Evolutionary conservation across 1,140 invertebrate genomes (phyloP).

Genomic region (Vollenhovia emeryi): DNA sequence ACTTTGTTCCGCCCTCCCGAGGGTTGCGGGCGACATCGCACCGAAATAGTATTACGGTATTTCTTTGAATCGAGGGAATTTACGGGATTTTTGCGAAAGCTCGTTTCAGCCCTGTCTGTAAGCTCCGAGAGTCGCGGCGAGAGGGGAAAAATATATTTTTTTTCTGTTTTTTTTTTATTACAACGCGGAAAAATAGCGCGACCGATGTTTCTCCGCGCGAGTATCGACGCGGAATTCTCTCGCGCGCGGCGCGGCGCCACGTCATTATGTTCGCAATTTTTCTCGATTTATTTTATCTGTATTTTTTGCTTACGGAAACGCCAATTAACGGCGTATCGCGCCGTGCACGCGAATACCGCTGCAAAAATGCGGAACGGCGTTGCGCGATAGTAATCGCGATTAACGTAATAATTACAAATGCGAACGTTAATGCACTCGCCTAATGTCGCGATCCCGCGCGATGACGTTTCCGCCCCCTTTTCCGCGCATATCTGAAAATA

Average conservation of each 20-base stretch:
- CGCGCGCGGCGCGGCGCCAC: neutral
- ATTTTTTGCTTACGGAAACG: conserved; percentile 10
- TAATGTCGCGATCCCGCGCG: conserved; percentile 2
- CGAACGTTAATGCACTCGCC: conserved; percentile 13
- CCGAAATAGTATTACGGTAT: conserved; percentile 33
- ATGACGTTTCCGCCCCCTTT: neutral
- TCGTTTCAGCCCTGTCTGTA: neutral
- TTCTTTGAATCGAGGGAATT: conserved; percentile 50
- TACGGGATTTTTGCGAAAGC: conserved; percentile 37
- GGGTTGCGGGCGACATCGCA: neutral
- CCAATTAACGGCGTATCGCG: conserved; percentile 12
- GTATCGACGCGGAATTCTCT: conserved; percentile 6
- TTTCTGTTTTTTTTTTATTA: conserved; percentile 23
- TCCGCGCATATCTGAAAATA: conserved; percentile 17
- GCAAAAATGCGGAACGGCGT: neutral
- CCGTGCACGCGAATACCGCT: neutral
- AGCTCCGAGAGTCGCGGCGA: neutral
- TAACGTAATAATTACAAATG: conserved; percentile 51
- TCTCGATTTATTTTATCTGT: conserved; percentile 37
- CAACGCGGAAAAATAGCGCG: conserved; percentile 6
- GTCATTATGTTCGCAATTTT: conserved; percentile 29
- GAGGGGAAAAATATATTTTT: neutral
- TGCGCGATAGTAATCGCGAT: neutral
- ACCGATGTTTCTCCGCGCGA: neutral
- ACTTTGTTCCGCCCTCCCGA: conserved; percentile 9